phyloP scores from a whole-genome alignment of 2,113 vertebrate genomes.

The Chitala chitala region DNA sequence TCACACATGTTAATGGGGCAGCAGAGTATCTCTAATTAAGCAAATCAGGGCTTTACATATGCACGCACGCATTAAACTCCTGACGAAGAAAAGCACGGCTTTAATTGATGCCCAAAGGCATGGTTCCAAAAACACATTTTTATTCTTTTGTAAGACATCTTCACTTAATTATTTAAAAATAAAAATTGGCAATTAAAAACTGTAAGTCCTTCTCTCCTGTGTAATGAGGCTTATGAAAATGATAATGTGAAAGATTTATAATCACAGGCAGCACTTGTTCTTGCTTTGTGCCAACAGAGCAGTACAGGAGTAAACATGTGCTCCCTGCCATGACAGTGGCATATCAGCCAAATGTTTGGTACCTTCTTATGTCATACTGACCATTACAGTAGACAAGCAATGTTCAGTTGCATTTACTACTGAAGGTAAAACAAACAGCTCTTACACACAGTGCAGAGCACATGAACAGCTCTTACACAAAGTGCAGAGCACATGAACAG shows the following conservation, averaged over 20 bases:
- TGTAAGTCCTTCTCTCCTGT: background rate
- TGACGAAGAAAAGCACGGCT: background rate
- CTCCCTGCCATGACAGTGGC: too few species aligned
- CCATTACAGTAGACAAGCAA: too few species aligned
- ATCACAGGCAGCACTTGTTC: background rate
- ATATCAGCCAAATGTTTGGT: too few species aligned
- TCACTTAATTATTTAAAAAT: constrained; percentile 2
- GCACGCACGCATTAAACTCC: background rate
- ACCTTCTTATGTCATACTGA: too few species aligned
- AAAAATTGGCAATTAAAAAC: constrained; percentile 1
- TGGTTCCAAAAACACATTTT: background rate
- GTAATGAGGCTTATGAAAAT: background rate
- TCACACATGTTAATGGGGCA: background rate
- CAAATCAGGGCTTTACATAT: background rate
- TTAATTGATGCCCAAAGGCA: constrained; percentile 11
- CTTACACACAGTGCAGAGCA: too few species aligned
- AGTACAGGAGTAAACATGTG: too few species aligned
- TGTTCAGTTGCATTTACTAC: too few species aligned
- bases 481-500: too few species aligned
- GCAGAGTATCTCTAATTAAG: background rate
- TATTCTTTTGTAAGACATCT: constrained; percentile 1
- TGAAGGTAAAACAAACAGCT: too few species aligned
- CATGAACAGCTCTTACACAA: too few species aligned
- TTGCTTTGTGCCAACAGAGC: too few species aligned
- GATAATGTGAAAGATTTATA: background rate